Evolutionary conservation across 2,888 invertebrate genomes (phyloP).

Genomic region (Hydriomena furcata): DNA sequence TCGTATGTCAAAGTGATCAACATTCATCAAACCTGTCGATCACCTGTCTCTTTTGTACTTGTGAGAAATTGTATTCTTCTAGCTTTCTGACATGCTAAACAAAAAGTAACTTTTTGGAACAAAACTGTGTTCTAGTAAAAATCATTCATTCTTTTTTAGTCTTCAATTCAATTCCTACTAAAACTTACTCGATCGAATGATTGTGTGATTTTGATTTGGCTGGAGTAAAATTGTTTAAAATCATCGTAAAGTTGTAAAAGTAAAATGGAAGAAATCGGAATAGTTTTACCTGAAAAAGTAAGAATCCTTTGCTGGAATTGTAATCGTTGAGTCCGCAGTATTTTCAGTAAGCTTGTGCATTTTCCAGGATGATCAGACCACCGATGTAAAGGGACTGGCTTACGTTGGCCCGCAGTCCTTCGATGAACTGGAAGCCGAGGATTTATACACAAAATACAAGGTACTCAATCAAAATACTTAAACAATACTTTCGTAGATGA

Average conservation of each 20-base stretch:
- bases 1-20: no score
- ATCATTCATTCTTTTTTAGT: no score
- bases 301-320: slow-evolving; percentile 26
- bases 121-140: no score
- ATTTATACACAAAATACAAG: slow-evolving; percentile 98
- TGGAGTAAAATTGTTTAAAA: no score
- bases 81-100: no score
- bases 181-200: not conserved
- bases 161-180: no score
- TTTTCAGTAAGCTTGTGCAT: slow-evolving; percentile 21
- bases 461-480: slow-evolving; percentile 63
- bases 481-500: not conserved
- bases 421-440: slow-evolving; percentile 94
- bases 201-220: slow-evolving; percentile 7
- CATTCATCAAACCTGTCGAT: no score
- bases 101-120: no score
- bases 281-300: slow-evolving; percentile 92
- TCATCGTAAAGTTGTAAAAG: not conserved
- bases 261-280: slow-evolving; percentile 92
- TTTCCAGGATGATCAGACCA: slow-evolving; percentile 85
- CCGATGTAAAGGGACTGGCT: slow-evolving; percentile 85
- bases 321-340: not conserved
- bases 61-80: no score
- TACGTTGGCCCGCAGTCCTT: slow-evolving; percentile 88
- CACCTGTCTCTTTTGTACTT: no score